Evolutionary conservation across 2,888 invertebrate species (phyloP), one percentile per base, ranked within the genome.

Genomic region (Chirona hameri): DNA sequence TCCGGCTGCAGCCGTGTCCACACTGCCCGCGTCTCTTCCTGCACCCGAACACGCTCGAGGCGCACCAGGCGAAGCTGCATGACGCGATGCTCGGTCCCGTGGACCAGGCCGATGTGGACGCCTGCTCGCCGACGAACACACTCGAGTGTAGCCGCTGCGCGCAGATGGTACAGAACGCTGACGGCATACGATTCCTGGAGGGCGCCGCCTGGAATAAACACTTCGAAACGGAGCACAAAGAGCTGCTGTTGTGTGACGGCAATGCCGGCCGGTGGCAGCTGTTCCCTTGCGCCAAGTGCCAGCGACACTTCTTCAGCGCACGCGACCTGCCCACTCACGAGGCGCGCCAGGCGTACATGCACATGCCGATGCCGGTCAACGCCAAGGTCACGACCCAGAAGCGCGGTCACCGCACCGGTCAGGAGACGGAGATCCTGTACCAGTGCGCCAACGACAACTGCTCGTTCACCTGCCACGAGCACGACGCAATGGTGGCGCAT

Each of bases 331-430:
- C 76, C 9, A 12, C 21, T 10, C 76, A 76, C 46, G 39, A 76
- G 76, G 76, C 76, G 39, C 76, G 76, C 46, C 76, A 76, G 46
- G 76, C 76, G 21, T 76, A 46, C 24, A 76, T 76, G 76, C 76
- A 76, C 46, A 76, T 76, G 76, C 39, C 76, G 21, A 1, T 76
- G 76, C 76, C 76, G 10, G 24, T 10, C 76, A 76, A 76, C 46
- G 76, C 46, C 27, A 76, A 76, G 46, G 76, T 76, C 9, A 46
- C 24, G 24, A 76, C 76, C 5, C 21, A 39, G 39, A 76, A 76
- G 46, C 15, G 21, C 24, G 76, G 76, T 24, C 24, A 21, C 10
- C 12, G 21, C 10, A 24, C 5, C 46, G 46, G 24, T 18, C 39
- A 24, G 24, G 76, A 76, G 24, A 76, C 46, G 18, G 76, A 76